Evolutionary conservation across 1,140 invertebrate species (phyloP).

Genomic region (Drosophila busckii): DNA sequence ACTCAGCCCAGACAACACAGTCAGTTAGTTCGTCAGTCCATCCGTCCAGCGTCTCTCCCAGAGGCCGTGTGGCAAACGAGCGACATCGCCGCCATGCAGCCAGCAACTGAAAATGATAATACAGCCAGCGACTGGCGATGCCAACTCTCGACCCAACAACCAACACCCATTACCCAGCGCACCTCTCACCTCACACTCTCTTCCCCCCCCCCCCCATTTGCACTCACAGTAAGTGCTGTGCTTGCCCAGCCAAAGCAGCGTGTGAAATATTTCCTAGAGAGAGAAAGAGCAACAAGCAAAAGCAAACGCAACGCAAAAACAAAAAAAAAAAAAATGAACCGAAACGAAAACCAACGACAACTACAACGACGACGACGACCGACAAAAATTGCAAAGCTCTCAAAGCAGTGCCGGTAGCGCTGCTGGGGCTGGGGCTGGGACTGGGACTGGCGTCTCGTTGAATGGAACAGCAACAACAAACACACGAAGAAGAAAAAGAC

Average conservation of each 20-base stretch:
- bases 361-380: slow-evolving; percentile 28
- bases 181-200: too few relatives aligned
- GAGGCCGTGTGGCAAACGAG: too few relatives aligned
- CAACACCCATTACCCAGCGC: slow-evolving; percentile 25
- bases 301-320: background rate
- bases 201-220: too few relatives aligned
- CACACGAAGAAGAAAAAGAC: too few relatives aligned
- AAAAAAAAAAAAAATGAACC: slow-evolving; percentile 10
- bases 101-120: slow-evolving; percentile 65
- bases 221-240: slow-evolving; percentile 73
- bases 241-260: slow-evolving; percentile 67
- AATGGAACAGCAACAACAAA: slow-evolving; percentile 56
- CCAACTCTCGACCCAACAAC: slow-evolving; percentile 38
- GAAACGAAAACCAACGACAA: slow-evolving; percentile 26
- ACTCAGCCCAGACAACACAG: slow-evolving; percentile 38
- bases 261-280: slow-evolving; percentile 68
- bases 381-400: slow-evolving; percentile 72
- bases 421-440: background rate
- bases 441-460: slow-evolving; percentile 22
- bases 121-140: slow-evolving; percentile 50
- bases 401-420: slow-evolving; percentile 25
- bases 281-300: slow-evolving; percentile 31
- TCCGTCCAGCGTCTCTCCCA: too few relatives aligned
- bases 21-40: too few relatives aligned
- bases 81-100: slow-evolving; percentile 38